These are phyloP conservation scores for Arrhopalites spinosus DNA, from an alignment of 2,888 invertebrate genomes.

Conservation along the genomic window DNA sequence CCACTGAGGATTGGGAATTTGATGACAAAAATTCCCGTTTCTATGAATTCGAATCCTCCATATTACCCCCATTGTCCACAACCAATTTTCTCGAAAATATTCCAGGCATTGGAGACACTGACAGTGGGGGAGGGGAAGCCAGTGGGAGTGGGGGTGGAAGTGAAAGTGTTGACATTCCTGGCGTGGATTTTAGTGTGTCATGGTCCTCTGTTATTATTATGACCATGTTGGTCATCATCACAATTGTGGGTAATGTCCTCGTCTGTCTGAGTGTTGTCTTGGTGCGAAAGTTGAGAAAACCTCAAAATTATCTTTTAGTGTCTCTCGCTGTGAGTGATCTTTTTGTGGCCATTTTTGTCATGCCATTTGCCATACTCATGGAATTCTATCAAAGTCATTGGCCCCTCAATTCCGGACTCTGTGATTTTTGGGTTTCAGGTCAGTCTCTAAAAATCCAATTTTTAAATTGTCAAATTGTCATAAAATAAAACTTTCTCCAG, in stretches of 20 bases:
- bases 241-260: conserved; percentile 85
- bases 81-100: not conserved
- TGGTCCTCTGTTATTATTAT: conserved; percentile 63
- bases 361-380: conserved; percentile 77
- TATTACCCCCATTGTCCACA: not conserved
- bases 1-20: no score
- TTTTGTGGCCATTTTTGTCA: conserved; percentile 91
- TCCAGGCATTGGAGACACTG: not conserved
- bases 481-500: no score
- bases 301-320: conserved; percentile 89
- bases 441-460: conserved; percentile 15
- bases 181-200: conserved; percentile 1
- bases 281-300: conserved; percentile 85
- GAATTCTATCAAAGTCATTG: conserved; percentile 48
- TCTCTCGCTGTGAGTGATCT: conserved; percentile 95
- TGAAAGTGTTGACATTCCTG: not conserved
- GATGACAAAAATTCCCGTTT: not conserved
- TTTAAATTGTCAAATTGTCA: no score
- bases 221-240: conserved; percentile 67
- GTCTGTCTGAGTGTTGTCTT: conserved; percentile 86
- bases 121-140: not conserved
- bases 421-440: conserved; percentile 91
- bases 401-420: conserved; percentile 67
- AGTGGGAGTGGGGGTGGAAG: not conserved
- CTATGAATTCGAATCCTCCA: not conserved